These are phyloP conservation scores for Microtus montanus DNA, from an alignment of 2,113 vertebrate genomes.

Conservation along the genomic window DNA sequence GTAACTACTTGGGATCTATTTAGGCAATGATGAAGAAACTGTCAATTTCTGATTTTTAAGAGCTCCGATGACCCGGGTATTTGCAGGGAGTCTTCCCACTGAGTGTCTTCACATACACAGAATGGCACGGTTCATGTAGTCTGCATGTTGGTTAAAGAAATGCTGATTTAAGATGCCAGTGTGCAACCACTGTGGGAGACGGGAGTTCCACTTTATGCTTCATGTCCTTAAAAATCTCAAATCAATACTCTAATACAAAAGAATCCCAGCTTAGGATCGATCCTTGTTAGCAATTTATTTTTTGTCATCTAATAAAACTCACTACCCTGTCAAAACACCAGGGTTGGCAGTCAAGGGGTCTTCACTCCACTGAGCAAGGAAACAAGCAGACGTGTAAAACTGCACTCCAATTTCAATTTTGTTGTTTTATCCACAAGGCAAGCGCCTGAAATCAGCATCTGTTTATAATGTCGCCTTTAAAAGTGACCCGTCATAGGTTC, in stretches of 20 bases:
- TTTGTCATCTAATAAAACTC: slow-evolving; percentile 32
- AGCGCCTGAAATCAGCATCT: slow-evolving; percentile 32
- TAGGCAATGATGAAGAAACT: neutral
- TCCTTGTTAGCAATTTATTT: slow-evolving; percentile 5
- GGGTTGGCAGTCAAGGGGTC: slow-evolving; percentile 41
- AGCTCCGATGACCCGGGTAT: neutral
- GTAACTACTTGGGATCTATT: slow-evolving; percentile 9
- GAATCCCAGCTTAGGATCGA: neutral
- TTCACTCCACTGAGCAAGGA: slow-evolving; percentile 38
- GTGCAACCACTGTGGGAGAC: slow-evolving; percentile 22
- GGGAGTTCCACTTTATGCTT: slow-evolving; percentile 1
- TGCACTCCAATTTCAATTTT: slow-evolving; percentile 1
- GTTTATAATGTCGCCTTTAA: slow-evolving; percentile 47
- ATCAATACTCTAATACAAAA: slow-evolving; percentile 59
- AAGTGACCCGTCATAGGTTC: slow-evolving; percentile 17
- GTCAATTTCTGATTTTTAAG: slow-evolving; percentile 22
- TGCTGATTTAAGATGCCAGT: slow-evolving; percentile 14
- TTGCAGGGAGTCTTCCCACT: neutral
- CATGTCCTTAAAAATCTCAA: slow-evolving; percentile 50
- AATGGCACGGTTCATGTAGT: neutral
- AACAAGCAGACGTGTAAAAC: slow-evolving; percentile 10
- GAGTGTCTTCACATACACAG: neutral
- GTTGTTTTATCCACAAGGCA: slow-evolving; percentile 51
- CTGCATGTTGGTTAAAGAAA: slow-evolving; percentile 13
- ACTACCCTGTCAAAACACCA: slow-evolving; percentile 48